Evolutionary conservation across 2,888 invertebrate species (phyloP), one percentile per base, ranked within the genome.

Genomic region (Drosophila atroscutellata): DNA sequence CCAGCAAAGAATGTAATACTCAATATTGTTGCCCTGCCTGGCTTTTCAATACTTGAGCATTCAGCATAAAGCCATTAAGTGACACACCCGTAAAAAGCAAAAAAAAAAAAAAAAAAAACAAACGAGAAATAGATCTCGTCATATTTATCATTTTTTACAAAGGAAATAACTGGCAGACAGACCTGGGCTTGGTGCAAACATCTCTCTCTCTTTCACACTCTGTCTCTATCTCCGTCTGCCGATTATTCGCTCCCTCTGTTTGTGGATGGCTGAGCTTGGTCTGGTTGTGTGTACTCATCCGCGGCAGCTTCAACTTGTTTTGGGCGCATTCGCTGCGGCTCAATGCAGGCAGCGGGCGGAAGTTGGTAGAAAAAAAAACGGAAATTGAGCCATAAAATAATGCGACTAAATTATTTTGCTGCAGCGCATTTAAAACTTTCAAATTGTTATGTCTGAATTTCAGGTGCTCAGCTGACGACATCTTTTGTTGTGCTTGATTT

Each of bases 321-420:
- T 75, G 72, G 74, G 77, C 65, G 77, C 74, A 72, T 68, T 80
- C 66, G 77, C 70, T 65, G 75, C 83, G 85, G 67, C 71, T 72
- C 87, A 75, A 71, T 84, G 86, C 77, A 72, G 77, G 68, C 59
- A 45, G 52, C 42, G 81, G 62, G 66, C 90, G 85, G 90, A 89
- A 89, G 88, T 89, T 69, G 81, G 49, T 51, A 54, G 32, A 70
- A 89, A 89, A 83, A 26, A 56, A 70, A 89, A 77, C 85, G 90
- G 85, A 85, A 85, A 85, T 85, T 88, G 86, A 89, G 89, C 86
- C 83, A 88, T 90, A 86, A 85, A 86, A 80, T 62, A 64, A 68
- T 58, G 77, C 66, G 81, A 72, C 62, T 72, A 81, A 81, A 64
- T 78, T 72, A 72, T 80, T 80, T 58, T 62, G 56, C 65, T 60